Base-by-base conservation (phyloP, 2,888 invertebrate genomes). In the Noctuana brunneofusca region DNA sequence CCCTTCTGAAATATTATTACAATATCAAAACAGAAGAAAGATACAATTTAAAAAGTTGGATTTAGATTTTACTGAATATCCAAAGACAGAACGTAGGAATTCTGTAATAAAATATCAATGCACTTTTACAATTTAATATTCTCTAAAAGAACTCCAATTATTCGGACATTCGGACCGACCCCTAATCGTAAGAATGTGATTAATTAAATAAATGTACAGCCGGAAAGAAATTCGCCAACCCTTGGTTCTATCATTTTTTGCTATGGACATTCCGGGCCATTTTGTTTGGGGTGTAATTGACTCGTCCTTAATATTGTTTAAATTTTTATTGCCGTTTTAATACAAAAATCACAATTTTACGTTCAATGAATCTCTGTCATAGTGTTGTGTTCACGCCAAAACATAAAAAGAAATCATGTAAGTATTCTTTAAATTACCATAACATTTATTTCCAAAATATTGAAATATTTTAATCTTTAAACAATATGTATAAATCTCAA, bases 151-250 rank as follows among this genome's bases (percentile, higher is more conserved):
- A 83, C 79, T 83, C 78, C 66, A 83, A 86, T 81, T 80, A 88
- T 86, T 86, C 78, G 84, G 83, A 84, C 87, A 88, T 80, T 87
- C 81, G 84, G 84, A 85, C 81, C 80, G 71, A 72, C 83, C 81
- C 81, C 84, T 82, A 87, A 78, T 85, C 79, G 80, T 89, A 91
- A 89, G 89, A 91, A 91, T 91, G 83, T 86, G 80, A 89, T 88
- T 89, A 91, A 91, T 91, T 89, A 88, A 90, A 90, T 87, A 85
- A 87, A 89, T 85, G 85, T 81, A 85, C 84, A 83, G 76, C 80
- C 79, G 78, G 83, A 84, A 88, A 88, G 85, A 88, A 87, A 87
- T 86, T 83, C 78, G 76, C 73, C 83, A 86, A 87, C 87, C 89
- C 90, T 87, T 86, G 78, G 83, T 75, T 77, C 75, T 65, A 75